Evolutionary conservation across 2,888 invertebrate species (phyloP), one percentile per base, ranked within the genome.

Genomic region (Ennomos erosarius): DNA sequence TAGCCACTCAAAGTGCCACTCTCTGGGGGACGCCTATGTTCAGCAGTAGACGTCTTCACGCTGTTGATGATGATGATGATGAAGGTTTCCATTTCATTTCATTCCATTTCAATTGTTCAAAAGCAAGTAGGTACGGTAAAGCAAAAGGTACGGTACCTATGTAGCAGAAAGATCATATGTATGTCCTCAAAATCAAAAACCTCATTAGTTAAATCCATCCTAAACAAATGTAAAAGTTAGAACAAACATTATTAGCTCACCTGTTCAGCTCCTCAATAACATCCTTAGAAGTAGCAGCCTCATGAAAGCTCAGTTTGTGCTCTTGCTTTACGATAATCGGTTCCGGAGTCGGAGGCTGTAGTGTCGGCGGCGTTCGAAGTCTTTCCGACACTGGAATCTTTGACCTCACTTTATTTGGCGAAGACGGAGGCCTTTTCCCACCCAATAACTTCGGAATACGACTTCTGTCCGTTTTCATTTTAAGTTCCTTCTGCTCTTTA

Each of bases 251-350:
- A 26, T 26, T 26, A 49, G 54, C 73, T 75, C 59, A 90, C 93
- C 93, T 93, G 79, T 96, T 96, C 12, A 96, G 88, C 76, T 96
- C 96, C 73, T 96, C 96, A 69, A 96, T 96, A 53, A 96, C 95
- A 78, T 96, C 96, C 77, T 96, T 96, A 43, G 95, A 95, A 38
- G 96, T 95, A 10, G 96, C 95, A 62, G 95, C 93, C 76, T 96
- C 95, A 73, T 95, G 95, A 76, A 96, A 96, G 84, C 95, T 95
- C 59, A 95, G 83, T 9, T 94, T 94, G 70, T 95, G 90, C 58
- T 94, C 94, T 69, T 91, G 93, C 67, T 87, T 88, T 13, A 93
- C 87, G 42, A 93, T 93, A 51, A 93, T 88, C 9, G 88, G 79
- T 43, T 90, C 90, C 9, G 85, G 78, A 8, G 70, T 63, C 5